Base-by-base conservation (phyloP, 2,888 invertebrate species). In the Saturnia japonica region DNA sequence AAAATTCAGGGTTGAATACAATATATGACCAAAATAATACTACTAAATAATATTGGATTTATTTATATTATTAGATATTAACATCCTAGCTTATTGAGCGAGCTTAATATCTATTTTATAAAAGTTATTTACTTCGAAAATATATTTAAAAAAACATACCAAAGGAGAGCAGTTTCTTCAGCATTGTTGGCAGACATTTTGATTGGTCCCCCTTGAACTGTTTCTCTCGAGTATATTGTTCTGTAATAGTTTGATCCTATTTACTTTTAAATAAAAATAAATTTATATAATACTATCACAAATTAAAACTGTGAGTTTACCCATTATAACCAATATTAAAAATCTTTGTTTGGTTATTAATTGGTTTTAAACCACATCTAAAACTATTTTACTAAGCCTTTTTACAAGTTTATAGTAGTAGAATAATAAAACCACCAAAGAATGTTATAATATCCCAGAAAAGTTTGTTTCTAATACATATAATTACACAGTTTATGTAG, bases 111-210 rank as follows among this genome's bases (percentile, higher is more conserved):
- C 1, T 25, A 57, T 11, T 9, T 22, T 19, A 22, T 54, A 54
- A 57, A 57, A n/a, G n/a, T 57, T 28, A 28, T 14, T 11, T 57
- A 12, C 19, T 57, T 25, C 25, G 2, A 57, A 57, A 0, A 28
- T 57, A 12, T 12, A n/a, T 54, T 22, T 22, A n/a, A 11, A 25
- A 19, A 28, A 25, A 57, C 57, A 14, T 57, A 57, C 57, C 57
- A 14, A 57, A 57, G 57, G 11, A 57, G 25, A 57, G 57, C 57
- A 25, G 57, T 57, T 22, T 57, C 57, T 25, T 57, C 57, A 57
- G 57, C 25, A 25, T 25, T 57, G 57, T 57, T 57, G 57, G 12
- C 57, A 25, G 57, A 57, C 57, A 57, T 54, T n/a, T 54, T 57
- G 25, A 57, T 25, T 57, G 11, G 25, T 25, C 28, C 25, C 14